Conservation (phyloP, 2,888 invertebrate species). For the Pecten maximus region DNA sequence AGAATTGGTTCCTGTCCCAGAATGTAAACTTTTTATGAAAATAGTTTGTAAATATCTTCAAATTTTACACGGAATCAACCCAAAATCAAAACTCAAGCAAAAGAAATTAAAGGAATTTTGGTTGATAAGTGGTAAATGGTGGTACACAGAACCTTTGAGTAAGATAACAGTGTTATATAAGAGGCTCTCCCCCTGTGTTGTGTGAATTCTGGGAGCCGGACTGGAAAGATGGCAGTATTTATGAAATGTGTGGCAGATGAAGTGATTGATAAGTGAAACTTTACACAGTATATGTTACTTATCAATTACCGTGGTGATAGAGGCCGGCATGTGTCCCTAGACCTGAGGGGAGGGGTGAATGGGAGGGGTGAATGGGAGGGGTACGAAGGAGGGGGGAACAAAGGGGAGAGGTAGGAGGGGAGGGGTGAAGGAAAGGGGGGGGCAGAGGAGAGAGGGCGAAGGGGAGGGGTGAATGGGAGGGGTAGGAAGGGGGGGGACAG, state of each 20-base stretch:
- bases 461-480: no score
- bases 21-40: background rate
- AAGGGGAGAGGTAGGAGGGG: no score
- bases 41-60: background rate
- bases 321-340: background rate
- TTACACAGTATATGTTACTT: background rate
- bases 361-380: no score
- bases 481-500: no score
- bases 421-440: no score
- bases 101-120: background rate
- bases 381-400: no score
- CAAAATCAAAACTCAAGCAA: background rate
- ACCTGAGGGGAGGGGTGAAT: background rate
- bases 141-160: background rate
- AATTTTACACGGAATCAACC: background rate
- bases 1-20: background rate
- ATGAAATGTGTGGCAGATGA: background rate
- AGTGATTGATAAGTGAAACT: background rate
- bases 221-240: background rate
- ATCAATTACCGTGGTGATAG: background rate
- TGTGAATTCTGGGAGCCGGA: background rate
- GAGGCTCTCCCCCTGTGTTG: background rate
- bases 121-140: background rate
- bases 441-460: no score
- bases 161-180: slow-evolving; percentile 22